Conservation (phyloP, 2,113 vertebrate genomes). For the Rhinoptilus africanus region DNA sequence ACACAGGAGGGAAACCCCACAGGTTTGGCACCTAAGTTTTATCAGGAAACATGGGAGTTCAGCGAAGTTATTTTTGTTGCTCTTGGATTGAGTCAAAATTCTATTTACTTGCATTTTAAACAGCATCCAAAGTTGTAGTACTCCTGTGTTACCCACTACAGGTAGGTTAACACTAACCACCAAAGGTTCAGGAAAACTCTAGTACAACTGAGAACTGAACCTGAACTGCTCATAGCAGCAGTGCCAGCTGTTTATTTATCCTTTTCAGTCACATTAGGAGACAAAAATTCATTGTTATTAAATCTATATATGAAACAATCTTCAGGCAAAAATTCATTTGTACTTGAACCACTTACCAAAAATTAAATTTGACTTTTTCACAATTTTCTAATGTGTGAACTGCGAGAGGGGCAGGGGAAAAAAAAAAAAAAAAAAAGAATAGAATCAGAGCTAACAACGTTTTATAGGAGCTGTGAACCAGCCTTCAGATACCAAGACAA, state of each 20-base stretch:
- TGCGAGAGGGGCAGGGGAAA: accelerated
- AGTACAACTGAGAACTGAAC: background rate
- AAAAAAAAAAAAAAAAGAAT: background rate
- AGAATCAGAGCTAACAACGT: background rate
- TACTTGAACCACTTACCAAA: background rate
- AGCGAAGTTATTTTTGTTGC: background rate
- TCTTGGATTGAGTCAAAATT: background rate
- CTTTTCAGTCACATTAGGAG: background rate
- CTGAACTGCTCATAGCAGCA: background rate
- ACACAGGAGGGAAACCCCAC: accelerated
- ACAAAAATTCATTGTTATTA: background rate
- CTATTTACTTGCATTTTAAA: background rate
- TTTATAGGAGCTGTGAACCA: background rate
- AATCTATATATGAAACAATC: background rate
- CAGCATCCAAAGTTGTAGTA: background rate
- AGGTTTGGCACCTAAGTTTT: background rate
- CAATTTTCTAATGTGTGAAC: background rate
- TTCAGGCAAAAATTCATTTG: background rate
- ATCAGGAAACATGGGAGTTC: background rate
- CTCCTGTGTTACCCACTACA: background rate
- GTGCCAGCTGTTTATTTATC: background rate
- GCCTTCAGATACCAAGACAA: constrained; percentile 13
- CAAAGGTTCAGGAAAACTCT: background rate
- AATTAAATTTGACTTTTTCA: background rate
- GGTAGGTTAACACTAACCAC: background rate